These are phyloP conservation scores for Turnix velox DNA, from an alignment of 2,113 vertebrate genomes.

Conservation along the genomic window DNA sequence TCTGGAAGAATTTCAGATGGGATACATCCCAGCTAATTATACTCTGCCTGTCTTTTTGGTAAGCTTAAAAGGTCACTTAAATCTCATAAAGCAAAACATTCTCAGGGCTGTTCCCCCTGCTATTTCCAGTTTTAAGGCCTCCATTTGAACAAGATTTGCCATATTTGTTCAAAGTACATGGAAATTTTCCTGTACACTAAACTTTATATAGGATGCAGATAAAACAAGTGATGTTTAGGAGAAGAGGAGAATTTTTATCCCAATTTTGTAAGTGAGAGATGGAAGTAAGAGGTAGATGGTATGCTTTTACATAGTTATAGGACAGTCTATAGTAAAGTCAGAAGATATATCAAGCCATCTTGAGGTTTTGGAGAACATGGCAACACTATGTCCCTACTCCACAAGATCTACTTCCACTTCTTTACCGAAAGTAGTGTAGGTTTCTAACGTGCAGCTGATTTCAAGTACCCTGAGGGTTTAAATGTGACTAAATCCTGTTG, in stretches of 20 bases:
- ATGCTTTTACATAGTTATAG: neutral
- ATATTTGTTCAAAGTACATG: neutral
- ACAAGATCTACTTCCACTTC: fast-evolving
- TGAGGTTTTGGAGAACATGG: neutral
- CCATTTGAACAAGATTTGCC: neutral
- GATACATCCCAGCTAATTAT: constrained; percentile 25
- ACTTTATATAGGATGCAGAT: fast-evolving
- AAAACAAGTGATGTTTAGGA: neutral
- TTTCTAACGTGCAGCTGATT: neutral
- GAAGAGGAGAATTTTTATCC: neutral
- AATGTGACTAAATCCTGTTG: neutral
- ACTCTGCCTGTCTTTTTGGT: constrained; percentile 5
- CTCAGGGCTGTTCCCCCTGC: neutral
- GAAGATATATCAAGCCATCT: neutral
- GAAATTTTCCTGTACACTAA: neutral
- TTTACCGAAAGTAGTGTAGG: neutral
- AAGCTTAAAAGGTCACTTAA: constrained; percentile 58
- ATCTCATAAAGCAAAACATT: constrained; percentile 24
- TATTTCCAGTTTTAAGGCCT: constrained; percentile 5
- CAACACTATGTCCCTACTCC: neutral
- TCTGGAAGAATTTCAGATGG: constrained; percentile 49
- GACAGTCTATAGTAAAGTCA: fast-evolving
- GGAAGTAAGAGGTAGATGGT: neutral
- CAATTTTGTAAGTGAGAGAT: neutral
- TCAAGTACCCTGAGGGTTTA: neutral